phyloP scores from a whole-genome alignment of 1,140 invertebrate species.

The Drosophila nigrodunni region DNA sequence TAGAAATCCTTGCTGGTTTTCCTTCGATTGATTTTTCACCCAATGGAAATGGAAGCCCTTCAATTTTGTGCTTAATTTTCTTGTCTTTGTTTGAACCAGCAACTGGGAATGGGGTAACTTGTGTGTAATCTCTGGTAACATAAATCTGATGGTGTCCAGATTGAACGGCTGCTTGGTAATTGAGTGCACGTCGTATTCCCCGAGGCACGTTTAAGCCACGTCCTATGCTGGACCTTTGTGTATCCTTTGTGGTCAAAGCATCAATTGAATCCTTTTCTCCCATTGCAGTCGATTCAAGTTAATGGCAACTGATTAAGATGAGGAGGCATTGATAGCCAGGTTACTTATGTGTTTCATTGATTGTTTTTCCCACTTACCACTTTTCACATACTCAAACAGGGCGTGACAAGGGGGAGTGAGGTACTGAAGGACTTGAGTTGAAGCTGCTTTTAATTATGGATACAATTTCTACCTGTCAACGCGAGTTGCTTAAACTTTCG shows the following conservation, averaged over 20 bases:
- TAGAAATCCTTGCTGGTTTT: too few relatives aligned
- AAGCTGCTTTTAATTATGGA: slow-evolving; percentile 21
- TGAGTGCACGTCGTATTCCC: slow-evolving; percentile 74
- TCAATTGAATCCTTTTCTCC: slow-evolving; percentile 75
- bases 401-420: background rate
- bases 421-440: background rate
- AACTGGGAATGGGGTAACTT: background rate
- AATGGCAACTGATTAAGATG: slow-evolving; percentile 80
- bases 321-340: slow-evolving; percentile 49
- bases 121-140: slow-evolving; percentile 59
- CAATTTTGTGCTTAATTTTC: background rate
- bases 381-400: slow-evolving; percentile 10
- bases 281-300: slow-evolving; percentile 21
- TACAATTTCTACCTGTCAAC: background rate
- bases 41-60: background rate
- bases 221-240: background rate
- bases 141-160: slow-evolving; percentile 65
- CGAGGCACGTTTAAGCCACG: slow-evolving; percentile 54
- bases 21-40: too few relatives aligned
- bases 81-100: background rate
- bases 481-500: slow-evolving; percentile 36
- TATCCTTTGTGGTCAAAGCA: slow-evolving; percentile 74
- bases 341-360: slow-evolving; percentile 78
- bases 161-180: slow-evolving; percentile 70
- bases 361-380: slow-evolving; percentile 53